Base-by-base conservation (phyloP, 2,888 invertebrate genomes). In the Calliopum simillimum region DNA sequence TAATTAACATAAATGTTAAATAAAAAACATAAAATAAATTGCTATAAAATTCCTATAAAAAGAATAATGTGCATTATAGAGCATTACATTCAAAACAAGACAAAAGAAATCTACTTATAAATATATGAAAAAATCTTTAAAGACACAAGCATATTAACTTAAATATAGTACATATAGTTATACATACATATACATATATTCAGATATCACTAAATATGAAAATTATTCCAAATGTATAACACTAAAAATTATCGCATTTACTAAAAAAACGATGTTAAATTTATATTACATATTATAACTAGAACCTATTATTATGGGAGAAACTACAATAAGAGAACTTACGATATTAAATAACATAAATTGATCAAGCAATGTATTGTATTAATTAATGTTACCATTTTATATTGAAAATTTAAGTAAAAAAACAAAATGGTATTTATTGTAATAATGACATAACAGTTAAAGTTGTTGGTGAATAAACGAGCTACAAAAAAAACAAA, bases 401-500 rank as follows among this genome's bases (percentile, higher is more conserved):
- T 53, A 53, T 49, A 53, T n/a, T 13, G 12, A 53, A 13, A 53
- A 2, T 19, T 13, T 5, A 43, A 33, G 43, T 59, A 61, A 41
- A 61, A 14, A 21, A n/a, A n/a, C 25, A 33, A 61, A 61, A 67
- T 71, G 67, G 51, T 68, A 59, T 67, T 64, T 68, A 73, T 73
- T 73, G 69, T 73, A 75, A 76, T 69, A 70, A 74, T 73, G 75
- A 75, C 65, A 23, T 72, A 73, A 74, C 70, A 61, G 49, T 65
- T 65, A 77, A 76, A 77, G 79, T 81, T 81, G 80, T 81, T 81
- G 81, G 81, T 81, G 81, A 81, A 78, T 77, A 78, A 80, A 78
- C 78, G 77, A 79, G 79, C 81, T 81, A 80, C 80, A 77, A 71
- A 77, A 79, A 76, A 74, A 75, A n/a, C n/a, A 76, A 69, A 64